Base-by-base conservation (phyloP, 2,113 vertebrate species). In the Calyptomena viridis region DNA sequence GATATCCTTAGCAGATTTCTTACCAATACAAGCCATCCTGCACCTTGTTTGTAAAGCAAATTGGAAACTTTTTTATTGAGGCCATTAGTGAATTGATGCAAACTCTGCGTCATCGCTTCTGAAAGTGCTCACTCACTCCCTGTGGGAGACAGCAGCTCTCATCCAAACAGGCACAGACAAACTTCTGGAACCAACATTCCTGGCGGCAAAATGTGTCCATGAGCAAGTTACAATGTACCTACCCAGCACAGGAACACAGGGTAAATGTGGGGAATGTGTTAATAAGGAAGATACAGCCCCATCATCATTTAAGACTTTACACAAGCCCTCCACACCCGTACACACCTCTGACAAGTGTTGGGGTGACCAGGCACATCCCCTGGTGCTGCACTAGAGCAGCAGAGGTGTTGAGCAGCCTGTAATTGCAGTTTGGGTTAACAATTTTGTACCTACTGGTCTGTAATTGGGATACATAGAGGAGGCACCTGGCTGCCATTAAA, bases 231-330 rank as follows among this genome's bases (percentile, higher is more conserved):
- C 44, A 39, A 33, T n/a, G 2, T 20, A 44, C 55, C 39, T 50
- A 7, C 4, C 0, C 17, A 21, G 50, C 1, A 14, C 1, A 13
- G 27, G 11, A 18, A 14, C 62, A 10, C 12, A 4, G 30, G 1
- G 0, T 24, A 40, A 80, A 31, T 2, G 1, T 15, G 31, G 8
- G 24, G 24, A 69, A 37, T 1, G 24, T 5, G 31, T 44, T 53
- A 37, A 40, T 50, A 55, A n/a, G 7, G 66, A 39, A 78, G 27
- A 10, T 55, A 5, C 33, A 40, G 35, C 14, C 20, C 12, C 27
- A 5, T 56, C 31, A 68, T 16, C 58, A 21, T 30, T 37, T 50
- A 24, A 67, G 4, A 10, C 46, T 12, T 39, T 23, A 20, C 68
- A 19, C 0, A 8, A 6, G 17, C 20, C 9, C n/a, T 78, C 52